A percentile compares a stretch with the other conserved stretches of the same genome.
Evolutionary conservation across 2,888 invertebrate genomes (phyloP).

Genomic region (Coelinius sp.): DNA sequence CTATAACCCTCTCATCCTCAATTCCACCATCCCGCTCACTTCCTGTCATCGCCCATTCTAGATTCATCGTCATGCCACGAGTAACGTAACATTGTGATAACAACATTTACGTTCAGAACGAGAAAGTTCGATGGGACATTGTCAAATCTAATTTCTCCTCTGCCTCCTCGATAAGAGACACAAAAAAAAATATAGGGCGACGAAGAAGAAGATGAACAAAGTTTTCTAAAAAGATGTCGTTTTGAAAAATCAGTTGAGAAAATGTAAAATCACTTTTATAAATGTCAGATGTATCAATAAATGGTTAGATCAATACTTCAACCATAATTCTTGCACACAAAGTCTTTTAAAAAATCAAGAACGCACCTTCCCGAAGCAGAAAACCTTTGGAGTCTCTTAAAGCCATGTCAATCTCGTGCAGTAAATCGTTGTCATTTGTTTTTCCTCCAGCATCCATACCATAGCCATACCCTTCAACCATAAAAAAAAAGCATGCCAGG

Average conservation of each 20-base stretch:
- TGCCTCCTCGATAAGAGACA: not conserved
- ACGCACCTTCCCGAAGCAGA: constrained; percentile 73
- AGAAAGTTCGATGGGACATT: constrained; percentile 40
- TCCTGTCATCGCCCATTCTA: constrained; percentile 16
- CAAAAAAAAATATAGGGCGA: not conserved
- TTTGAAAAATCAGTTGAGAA: not conserved
- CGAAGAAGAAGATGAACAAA: not conserved
- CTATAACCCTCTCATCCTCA: constrained; percentile 24
- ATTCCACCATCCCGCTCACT: constrained; percentile 27
- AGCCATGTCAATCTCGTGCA: constrained; percentile 78
- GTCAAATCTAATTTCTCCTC: constrained; percentile 37
- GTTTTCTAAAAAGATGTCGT: not conserved
- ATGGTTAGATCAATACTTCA: not conserved
- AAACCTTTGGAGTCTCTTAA: constrained; percentile 76
- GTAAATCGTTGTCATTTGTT: constrained; percentile 68
- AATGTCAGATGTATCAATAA: not conserved
- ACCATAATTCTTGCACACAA: not conserved
- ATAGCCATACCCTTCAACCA: constrained; percentile 57
- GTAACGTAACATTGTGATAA: constrained; percentile 36
- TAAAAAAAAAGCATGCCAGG: constrained; percentile 56
- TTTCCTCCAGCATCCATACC: constrained; percentile 52
- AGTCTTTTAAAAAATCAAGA: constrained; percentile 32
- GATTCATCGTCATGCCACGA: constrained; percentile 16
- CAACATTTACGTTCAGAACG: constrained; percentile 39
- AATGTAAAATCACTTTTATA: no score